Base-by-base conservation (phyloP, 2,797 vertebrate species). In the Gymnopithys bicolor region DNA sequence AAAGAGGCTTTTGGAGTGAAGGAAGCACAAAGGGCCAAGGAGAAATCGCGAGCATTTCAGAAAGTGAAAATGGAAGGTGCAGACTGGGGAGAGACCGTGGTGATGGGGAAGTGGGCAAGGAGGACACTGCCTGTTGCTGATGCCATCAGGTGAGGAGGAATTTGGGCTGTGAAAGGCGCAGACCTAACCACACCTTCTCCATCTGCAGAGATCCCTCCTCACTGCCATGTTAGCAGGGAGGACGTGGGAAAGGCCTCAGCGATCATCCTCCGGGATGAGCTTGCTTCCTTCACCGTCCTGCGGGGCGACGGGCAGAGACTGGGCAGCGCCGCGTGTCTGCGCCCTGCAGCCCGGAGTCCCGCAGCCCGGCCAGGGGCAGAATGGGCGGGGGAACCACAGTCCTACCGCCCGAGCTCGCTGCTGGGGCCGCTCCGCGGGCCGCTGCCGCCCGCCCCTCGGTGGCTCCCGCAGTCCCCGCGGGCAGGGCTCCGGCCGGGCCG, bases 81-180 rank as follows among this genome's bases (percentile, higher is more conserved):
- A 48, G 43, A 4, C 6, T 4, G 52, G 13, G 19, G 30, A 13
- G 18, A 48, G 32, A 5, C 35, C 2, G 4, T 4, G 58, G 76
- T 22, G 59, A 19, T 16, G 59, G 32, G 32, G 25, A 23, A 9
- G 43, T 1, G 0, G 62, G 21, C 55, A 37, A 7, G 58, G 60
- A 37, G n/a, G 39, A 32, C 5, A 7, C 48, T 83, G 92, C 91
- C 84, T 92, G 95, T 93, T 96, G 95, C 68, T 39, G 74, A 52
- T 46, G 45, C 52, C 17, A 2, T 9, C 35, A 52, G 84, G 70
- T n/a, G 68, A 89, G 71, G 33, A n/a, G 37, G 22, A 62, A 48
- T 27, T n/a, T 17, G 41, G 63, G 43, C 32, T 53, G 18, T 1
- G 35, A 69, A 13, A 24, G 17, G 8, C 30, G 13, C 39, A 28